phyloP scores from a whole-genome alignment of 2,797 vertebrate species.

The Sebastes dallii region DNA sequence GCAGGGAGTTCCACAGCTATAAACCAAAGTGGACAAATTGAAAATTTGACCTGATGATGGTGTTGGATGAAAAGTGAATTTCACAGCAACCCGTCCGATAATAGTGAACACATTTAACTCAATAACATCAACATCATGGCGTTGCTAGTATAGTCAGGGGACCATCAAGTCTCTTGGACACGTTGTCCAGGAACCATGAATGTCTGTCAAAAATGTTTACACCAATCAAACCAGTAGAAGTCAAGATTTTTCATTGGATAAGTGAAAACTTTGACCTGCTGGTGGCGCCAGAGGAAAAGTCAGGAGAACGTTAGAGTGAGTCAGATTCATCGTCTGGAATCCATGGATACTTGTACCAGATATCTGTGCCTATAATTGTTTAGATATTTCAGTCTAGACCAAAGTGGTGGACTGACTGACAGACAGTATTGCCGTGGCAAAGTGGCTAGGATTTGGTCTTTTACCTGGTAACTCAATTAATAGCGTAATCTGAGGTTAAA shows the following conservation, averaged over 20 bases:
- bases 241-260: neutral
- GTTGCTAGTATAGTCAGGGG: neutral
- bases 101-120: neutral
- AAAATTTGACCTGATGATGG: neutral
- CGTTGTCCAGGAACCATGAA: neutral
- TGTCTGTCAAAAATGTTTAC: neutral
- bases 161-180: neutral
- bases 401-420: neutral
- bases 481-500: neutral
- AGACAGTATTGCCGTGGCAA: rapidly evolving
- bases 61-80: neutral
- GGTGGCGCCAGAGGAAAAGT: neutral
- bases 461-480: neutral
- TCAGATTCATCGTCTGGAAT: neutral
- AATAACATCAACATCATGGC: neutral
- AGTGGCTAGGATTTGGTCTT: neutral
- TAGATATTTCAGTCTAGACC: neutral
- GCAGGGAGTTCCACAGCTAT: neutral
- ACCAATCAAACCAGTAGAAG: neutral
- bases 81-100: neutral
- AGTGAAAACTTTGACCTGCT: neutral
- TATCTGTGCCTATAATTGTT: neutral
- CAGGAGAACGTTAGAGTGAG: neutral
- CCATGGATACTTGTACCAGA: neutral
- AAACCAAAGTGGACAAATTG: neutral